phyloP scores from a whole-genome alignment of 2,797 vertebrate species.

The Enteromius trimaculatus region DNA sequence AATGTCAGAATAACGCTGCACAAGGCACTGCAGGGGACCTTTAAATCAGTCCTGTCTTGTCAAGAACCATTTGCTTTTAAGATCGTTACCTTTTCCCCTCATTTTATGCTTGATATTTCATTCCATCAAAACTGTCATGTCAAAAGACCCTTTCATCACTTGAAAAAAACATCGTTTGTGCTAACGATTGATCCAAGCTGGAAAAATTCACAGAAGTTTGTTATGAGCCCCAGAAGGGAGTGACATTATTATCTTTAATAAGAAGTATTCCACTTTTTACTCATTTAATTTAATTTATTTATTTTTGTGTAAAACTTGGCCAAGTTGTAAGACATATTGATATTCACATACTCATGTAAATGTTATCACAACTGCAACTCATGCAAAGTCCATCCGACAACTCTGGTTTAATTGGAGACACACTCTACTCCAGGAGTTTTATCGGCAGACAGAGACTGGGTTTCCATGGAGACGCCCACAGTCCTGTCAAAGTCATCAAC shows the following conservation, averaged over 20 bases:
- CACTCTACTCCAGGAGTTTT: background rate
- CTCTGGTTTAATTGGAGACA: slow-evolving; percentile 22
- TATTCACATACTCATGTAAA: background rate
- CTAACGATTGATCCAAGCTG: background rate
- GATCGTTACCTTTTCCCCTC: background rate
- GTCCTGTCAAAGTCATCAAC: slow-evolving; percentile 23
- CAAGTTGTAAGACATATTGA: background rate
- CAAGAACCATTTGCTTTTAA: background rate
- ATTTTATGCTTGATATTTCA: background rate
- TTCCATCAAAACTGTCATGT: background rate
- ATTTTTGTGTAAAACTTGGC: background rate
- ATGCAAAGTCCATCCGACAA: slow-evolving; percentile 13
- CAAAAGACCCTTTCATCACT: background rate
- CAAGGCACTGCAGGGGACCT: no score
- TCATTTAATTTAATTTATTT: no score
- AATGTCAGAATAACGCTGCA: no score
- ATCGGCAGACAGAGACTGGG: slow-evolving; percentile 6
- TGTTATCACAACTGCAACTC: slow-evolving; percentile 4
- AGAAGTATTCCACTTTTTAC: background rate
- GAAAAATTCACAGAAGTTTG: background rate
- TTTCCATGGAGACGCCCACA: slow-evolving; percentile 32
- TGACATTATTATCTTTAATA: background rate
- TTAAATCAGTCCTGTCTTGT: background rate
- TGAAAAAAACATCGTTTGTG: background rate
- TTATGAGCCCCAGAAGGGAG: background rate